A percentile compares a stretch with the other conserved stretches of the same genome.
These are phyloP conservation scores for Catharus minimus DNA, from an alignment of 2,113 vertebrate genomes.

Conservation along the genomic window DNA sequence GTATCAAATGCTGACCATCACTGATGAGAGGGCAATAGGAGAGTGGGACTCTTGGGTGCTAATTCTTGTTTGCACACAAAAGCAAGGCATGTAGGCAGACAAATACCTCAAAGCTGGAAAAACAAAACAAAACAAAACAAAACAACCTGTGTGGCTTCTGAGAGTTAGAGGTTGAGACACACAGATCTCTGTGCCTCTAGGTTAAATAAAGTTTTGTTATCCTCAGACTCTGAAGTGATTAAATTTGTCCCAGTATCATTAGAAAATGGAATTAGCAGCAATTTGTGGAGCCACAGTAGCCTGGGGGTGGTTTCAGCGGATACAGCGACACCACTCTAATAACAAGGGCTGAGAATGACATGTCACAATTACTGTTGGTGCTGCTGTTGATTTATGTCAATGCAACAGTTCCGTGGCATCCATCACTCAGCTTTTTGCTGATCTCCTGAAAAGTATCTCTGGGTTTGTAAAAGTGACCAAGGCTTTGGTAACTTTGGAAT, in stretches of 20 bases:
- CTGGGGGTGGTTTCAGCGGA: constrained; percentile 2
- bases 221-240: constrained; percentile 55
- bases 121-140: neutral
- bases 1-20: neutral
- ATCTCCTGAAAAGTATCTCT: neutral
- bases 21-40: neutral
- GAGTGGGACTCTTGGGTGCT: neutral
- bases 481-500: neutral
- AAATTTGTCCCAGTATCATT: constrained; percentile 63
- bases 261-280: constrained; percentile 66
- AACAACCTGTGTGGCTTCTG: neutral
- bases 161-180: neutral
- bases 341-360: constrained; percentile 19
- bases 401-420: neutral
- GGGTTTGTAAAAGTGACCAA: neutral
- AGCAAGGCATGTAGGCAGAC: neutral
- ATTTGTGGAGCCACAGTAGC: constrained; percentile 22
- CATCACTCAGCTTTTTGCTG: neutral
- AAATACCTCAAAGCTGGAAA: neutral
- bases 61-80: neutral
- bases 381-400: constrained; percentile 38
- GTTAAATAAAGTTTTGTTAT: constrained; percentile 60
- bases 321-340: neutral
- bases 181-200: neutral
- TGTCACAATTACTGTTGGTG: constrained; percentile 29